Base-by-base conservation (phyloP, 2,797 vertebrate species). In the Adrianichthys oophorus region DNA sequence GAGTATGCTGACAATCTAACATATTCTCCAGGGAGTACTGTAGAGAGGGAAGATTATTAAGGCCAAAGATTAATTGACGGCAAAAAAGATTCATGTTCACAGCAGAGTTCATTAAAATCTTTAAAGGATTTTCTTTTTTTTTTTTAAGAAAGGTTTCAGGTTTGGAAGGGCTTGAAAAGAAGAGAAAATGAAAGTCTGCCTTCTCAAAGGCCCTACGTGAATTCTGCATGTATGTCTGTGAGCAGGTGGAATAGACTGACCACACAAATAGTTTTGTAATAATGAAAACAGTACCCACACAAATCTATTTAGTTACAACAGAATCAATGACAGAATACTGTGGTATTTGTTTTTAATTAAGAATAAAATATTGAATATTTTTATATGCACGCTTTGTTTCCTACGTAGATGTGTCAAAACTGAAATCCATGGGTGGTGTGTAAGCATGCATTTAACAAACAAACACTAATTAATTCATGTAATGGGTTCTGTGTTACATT, bases 81-180 rank as follows among this genome's bases (percentile, higher is more conserved):
- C 81, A 81, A 87, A 75, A 92, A 89, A 89, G 65, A 89, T 89
- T 87, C 83, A 86, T 86, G 81, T 90, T 84, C 70, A 52, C 60
- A 57, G 68, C 73, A 76, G 70, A 87, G 83, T 88, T 89, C 76
- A 89, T 90, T 89, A 87, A 84, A 89, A 87, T 70, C 74, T 85
- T 87, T 70, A 89, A 85, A 84, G 64, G 32, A 16, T 45, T 73
- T 73, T 19, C 19, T 29, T 59, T 59, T 76, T 57, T 59, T 76
- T 56, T 47, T 52, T 52, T 44, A 42, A 59, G 60, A 57, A n/a
- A 37, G 62, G 64, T 80, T 48, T 41, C 65, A 70, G 66, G 32
- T 37, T 67, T 56, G 57, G 50, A 12, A 37, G 3, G 32, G 8
- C 10, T 54, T 42, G 41, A 65, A 15, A 41, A 68, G 57, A 32